Evolutionary conservation across 1,140 invertebrate genomes (phyloP).

Genomic region (Drosophila virilis): DNA sequence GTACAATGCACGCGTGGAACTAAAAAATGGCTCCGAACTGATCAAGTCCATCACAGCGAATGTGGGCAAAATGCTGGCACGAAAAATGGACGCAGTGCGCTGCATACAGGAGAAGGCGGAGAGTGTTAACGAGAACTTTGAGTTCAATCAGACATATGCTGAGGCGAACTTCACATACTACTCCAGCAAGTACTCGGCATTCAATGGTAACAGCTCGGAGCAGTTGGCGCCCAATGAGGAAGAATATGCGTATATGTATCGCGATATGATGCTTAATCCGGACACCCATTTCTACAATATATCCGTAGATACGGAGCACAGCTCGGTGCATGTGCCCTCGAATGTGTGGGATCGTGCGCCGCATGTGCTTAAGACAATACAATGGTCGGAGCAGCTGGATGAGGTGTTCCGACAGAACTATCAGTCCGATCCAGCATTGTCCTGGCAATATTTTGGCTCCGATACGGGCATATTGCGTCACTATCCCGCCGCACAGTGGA

Average conservation of each 20-base stretch:
- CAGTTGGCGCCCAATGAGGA: slow-evolving; percentile 33
- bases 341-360: slow-evolving; percentile 93
- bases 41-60: slow-evolving; percentile 90
- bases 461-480: slow-evolving; percentile 95
- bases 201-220: slow-evolving; percentile 63
- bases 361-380: slow-evolving; percentile 89
- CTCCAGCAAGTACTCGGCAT: slow-evolving; percentile 89
- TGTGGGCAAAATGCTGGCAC: slow-evolving; percentile 90
- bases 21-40: slow-evolving; percentile 90
- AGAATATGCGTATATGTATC: slow-evolving; percentile 69
- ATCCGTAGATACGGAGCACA: slow-evolving; percentile 91
- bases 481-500: slow-evolving; percentile 89
- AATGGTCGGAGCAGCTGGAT: slow-evolving; percentile 94
- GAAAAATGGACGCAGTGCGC: slow-evolving; percentile 93
- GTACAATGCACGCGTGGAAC: slow-evolving; percentile 89
- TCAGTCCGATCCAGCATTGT: slow-evolving; percentile 92
- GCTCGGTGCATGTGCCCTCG: slow-evolving; percentile 96
- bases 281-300: slow-evolving; percentile 94
- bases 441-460: slow-evolving; percentile 98
- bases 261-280: slow-evolving; percentile 87
- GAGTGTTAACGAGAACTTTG: slow-evolving; percentile 86
- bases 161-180: slow-evolving; percentile 86
- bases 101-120: slow-evolving; percentile 90
- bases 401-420: slow-evolving; percentile 94
- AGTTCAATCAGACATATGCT: slow-evolving; percentile 84